These are phyloP conservation scores for Pyrocephalus nanus DNA, from an alignment of 2,797 vertebrate genomes.

Conservation along the genomic window DNA sequence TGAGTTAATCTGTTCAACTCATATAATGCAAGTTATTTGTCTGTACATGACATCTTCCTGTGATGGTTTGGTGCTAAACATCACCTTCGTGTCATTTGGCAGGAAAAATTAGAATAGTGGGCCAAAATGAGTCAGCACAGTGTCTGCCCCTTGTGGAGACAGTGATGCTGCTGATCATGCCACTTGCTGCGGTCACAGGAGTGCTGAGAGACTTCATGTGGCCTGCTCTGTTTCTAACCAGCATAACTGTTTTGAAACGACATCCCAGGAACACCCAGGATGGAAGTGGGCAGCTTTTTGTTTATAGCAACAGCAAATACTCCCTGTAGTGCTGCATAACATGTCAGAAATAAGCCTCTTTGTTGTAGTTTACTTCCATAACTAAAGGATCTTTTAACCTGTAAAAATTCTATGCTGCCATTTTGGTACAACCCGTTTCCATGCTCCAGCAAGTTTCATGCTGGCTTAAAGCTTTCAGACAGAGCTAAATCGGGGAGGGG, in stretches of 20 bases:
- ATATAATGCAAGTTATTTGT: neutral
- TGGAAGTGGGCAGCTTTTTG: conserved; percentile 64
- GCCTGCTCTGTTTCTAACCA: conserved; percentile 21
- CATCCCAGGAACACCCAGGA: conserved; percentile 57
- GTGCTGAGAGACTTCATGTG: neutral
- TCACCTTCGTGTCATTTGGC: neutral
- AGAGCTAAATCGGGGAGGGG: neutral
- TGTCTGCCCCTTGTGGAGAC: neutral
- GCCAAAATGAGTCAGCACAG: neutral
- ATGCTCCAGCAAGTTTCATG: conserved; percentile 10
- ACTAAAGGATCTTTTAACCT: conserved; percentile 48
- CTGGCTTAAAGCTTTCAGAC: conserved; percentile 37
- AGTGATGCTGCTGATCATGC: neutral
- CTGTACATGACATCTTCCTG: neutral
- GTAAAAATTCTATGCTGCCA: conserved; percentile 7
- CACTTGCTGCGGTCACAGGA: neutral
- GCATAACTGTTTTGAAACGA: conserved; percentile 5
- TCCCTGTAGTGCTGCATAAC: conserved; percentile 57
- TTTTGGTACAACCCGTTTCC: conserved; percentile 45
- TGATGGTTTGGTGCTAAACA: conserved; percentile 42
- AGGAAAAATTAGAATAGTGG: neutral
- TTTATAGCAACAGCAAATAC: conserved; percentile 62
- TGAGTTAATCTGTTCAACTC: neutral
- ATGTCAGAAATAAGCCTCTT: conserved; percentile 47
- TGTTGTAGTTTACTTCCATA: conserved; percentile 43